Conservation (phyloP, 1,140 invertebrate genomes). For the Octopus bimaculoides region DNA sequence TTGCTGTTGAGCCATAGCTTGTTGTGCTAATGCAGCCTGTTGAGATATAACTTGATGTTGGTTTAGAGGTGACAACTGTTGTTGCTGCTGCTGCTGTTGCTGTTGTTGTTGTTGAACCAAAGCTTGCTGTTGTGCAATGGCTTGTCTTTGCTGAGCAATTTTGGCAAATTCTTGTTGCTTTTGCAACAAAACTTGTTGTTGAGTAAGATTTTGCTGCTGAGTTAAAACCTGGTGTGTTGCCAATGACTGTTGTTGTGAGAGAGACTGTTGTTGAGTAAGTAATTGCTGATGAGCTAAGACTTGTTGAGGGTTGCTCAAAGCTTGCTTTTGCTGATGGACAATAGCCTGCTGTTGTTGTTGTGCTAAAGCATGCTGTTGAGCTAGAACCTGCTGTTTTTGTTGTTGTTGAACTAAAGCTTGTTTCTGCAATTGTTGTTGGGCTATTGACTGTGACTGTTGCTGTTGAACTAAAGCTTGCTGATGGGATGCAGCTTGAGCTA, state of each 20-base stretch:
- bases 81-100: neutral
- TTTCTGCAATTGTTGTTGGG: neutral
- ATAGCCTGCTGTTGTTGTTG: neutral
- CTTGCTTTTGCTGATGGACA: no score
- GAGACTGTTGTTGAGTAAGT: no score
- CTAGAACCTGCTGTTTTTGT: neutral
- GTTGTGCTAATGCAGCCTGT: no score
- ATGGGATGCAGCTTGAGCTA: neutral
- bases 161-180: neutral
- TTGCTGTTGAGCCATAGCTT: no score
- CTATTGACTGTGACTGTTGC: neutral
- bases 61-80: neutral
- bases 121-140: neutral
- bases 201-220: neutral
- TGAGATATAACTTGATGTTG: no score
- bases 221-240: neutral
- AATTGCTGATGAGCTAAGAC: no score
- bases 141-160: neutral
- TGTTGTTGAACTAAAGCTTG: neutral
- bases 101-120: neutral
- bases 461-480: no score
- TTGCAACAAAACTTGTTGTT: neutral
- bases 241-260: neutral
- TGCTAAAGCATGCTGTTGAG: neutral
- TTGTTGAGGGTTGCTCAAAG: no score